Evolutionary conservation across 2,113 vertebrate species (phyloP).

Genomic region (Danionella cerebrum): DNA sequence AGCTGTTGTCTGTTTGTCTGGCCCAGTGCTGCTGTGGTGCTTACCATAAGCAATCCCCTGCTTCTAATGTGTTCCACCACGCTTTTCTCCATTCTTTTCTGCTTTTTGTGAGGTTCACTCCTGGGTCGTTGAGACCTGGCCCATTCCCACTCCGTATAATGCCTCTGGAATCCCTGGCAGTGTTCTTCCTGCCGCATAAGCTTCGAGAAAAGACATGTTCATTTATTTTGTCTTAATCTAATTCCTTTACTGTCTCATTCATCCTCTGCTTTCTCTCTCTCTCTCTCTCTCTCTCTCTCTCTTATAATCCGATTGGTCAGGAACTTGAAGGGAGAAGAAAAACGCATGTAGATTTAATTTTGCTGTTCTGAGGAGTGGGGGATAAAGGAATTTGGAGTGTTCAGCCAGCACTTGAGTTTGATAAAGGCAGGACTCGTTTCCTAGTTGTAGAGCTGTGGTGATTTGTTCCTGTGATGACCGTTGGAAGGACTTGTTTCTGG

Average conservation of each 20-base stretch:
- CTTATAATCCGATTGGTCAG: slow-evolving; percentile 21
- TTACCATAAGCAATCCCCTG: no score
- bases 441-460: neutral
- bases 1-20: slow-evolving; percentile 17
- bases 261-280: neutral
- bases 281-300: neutral
- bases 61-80: no score
- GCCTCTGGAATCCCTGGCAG: slow-evolving; percentile 24
- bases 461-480: neutral
- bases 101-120: no score
- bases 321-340: neutral
- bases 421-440: slow-evolving; percentile 5
- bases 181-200: slow-evolving; percentile 1
- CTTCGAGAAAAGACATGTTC: slow-evolving; percentile 15
- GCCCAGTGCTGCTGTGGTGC: neutral
- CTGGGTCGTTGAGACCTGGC: neutral
- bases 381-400: slow-evolving; percentile 4
- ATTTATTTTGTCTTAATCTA: slow-evolving; percentile 26
- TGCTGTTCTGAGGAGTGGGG: neutral
- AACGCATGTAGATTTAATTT: slow-evolving; percentile 23
- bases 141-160: slow-evolving; percentile 25
- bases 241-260: neutral
- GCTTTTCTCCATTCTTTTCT: no score
- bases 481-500: no score
- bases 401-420: slow-evolving; percentile 15